A percentile compares a stretch with the other conserved stretches of the same genome.
phyloP scores from a whole-genome alignment of 1,140 invertebrate species.

The Drosophila sturtevanti region DNA sequence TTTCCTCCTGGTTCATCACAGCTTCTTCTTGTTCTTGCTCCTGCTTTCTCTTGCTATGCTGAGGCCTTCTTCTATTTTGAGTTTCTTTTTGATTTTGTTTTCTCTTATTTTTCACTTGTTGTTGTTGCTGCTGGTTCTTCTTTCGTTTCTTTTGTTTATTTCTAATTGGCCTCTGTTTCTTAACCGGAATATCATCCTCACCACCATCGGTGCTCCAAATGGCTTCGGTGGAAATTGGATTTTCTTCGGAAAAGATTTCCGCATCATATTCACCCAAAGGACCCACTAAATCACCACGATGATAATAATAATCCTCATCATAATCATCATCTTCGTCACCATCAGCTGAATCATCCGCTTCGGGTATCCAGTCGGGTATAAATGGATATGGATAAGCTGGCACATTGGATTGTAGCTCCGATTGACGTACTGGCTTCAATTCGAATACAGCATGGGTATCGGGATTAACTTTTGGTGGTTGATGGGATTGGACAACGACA shows the following conservation, averaged over 20 bases:
- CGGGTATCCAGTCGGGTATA: constrained; percentile 14
- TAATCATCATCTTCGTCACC: constrained; percentile 28
- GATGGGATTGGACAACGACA: constrained; percentile 66
- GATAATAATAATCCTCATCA: constrained; percentile 36
- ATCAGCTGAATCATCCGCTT: background rate
- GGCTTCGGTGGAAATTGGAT: constrained; percentile 44
- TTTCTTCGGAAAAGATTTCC: constrained; percentile 37
- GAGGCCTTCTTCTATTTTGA: constrained; percentile 12
- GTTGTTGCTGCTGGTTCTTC: constrained; percentile 31
- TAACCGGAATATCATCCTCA: constrained; percentile 47
- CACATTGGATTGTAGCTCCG: constrained; percentile 2
- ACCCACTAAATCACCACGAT: constrained; percentile 26
- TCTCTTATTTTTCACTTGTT: constrained; percentile 24
- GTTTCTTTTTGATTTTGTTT: constrained; percentile 14
- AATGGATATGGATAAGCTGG: constrained; percentile 34
- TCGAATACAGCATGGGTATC: constrained; percentile 77
- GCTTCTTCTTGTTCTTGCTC: background rate
- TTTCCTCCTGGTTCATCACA: background rate
- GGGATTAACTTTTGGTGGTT: constrained; percentile 75
- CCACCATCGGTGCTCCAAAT: constrained; percentile 60
- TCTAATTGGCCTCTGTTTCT: constrained; percentile 35
- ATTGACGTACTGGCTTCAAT: constrained; percentile 55
- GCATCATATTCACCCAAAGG: constrained; percentile 50
- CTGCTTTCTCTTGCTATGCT: background rate
- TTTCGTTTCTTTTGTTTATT: constrained; percentile 32